Conservation (phyloP, 1,140 invertebrate genomes). For the Lycorma delicatula region DNA sequence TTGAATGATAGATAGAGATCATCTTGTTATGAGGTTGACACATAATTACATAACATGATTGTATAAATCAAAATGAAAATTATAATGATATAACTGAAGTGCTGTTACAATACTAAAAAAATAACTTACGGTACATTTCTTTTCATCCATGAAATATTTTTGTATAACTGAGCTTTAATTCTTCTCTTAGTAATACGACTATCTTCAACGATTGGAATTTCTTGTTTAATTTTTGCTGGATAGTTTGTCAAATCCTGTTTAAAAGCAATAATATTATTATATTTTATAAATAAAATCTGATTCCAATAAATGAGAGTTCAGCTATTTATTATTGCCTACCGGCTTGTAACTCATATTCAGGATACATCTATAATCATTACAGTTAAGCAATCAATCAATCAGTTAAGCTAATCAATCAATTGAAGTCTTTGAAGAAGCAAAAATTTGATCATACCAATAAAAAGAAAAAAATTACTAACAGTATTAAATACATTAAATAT, state of each 20-base stretch:
- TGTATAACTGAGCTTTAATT: conserved; percentile 74
- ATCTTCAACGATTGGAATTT: not conserved
- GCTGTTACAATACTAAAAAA: not conserved
- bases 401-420: too few relatives aligned
- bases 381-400: too few relatives aligned
- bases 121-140: conserved; percentile 73
- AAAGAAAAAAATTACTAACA: too few relatives aligned
- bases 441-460: too few relatives aligned
- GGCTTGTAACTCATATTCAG: too few relatives aligned
- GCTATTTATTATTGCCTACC: too few relatives aligned
- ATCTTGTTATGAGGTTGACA: not conserved
- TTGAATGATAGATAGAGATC: conserved; percentile 36
- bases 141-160: conserved; percentile 84
- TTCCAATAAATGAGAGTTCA: too few relatives aligned
- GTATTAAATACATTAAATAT: too few relatives aligned
- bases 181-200: conserved; percentile 16
- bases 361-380: too few relatives aligned
- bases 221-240: conserved; percentile 2
- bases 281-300: not conserved
- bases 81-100: conserved; percentile 2
- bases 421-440: too few relatives aligned
- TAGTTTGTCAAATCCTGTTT: conserved; percentile 5
- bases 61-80: conserved; percentile 9
- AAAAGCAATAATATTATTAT: not conserved
- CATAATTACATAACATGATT: not conserved